These are phyloP conservation scores for Lagorchestes hirsutus DNA, from an alignment of 2,797 vertebrate genomes.

Conservation along the genomic window DNA sequence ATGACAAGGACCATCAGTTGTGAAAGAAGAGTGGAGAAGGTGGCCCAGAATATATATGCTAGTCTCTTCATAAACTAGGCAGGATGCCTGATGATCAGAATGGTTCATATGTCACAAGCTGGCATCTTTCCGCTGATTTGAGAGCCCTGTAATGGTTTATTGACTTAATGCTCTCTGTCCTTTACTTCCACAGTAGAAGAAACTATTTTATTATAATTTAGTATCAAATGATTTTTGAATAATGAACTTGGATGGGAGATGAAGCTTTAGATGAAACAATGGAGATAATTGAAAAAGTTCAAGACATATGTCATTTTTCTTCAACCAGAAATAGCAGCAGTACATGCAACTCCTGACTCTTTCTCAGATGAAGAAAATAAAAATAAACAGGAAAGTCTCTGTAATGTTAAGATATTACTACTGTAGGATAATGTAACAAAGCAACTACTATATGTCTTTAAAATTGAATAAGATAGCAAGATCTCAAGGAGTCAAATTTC, in stretches of 20 bases:
- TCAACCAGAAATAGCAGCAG: conserved; percentile 64
- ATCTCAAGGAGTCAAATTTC: conserved; percentile 75
- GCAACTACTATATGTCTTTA: conserved; percentile 73
- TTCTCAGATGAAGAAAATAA: conserved; percentile 58
- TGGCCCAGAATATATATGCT: conserved; percentile 14
- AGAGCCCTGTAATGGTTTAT: conserved; percentile 76
- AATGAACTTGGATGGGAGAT: conserved; percentile 64
- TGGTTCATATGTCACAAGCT: conserved; percentile 18
- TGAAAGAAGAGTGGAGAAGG: conserved; percentile 13
- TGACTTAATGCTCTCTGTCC: conserved; percentile 71
- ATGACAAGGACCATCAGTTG: conserved; percentile 43
- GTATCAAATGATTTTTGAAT: conserved; percentile 77
- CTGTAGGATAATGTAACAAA: conserved; percentile 61
- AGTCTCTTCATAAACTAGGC: conserved; percentile 42
- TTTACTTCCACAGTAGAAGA: conserved; percentile 73
- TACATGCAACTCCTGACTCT: conserved; percentile 45
- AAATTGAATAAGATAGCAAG: conserved; percentile 78
- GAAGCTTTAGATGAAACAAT: conserved; percentile 59
- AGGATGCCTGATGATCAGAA: conserved; percentile 6
- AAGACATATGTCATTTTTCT: conserved; percentile 61
- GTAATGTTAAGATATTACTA: conserved; percentile 51
- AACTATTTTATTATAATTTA: conserved; percentile 75
- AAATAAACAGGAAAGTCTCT: conserved; percentile 47
- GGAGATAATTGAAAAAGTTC: conserved; percentile 69
- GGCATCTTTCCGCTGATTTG: conserved; percentile 67